Percentiles rank a stretch among this genome's conserved stretches.
phyloP scores from a whole-genome alignment of 2,888 invertebrate genomes.

The Rhingia rostrata region DNA sequence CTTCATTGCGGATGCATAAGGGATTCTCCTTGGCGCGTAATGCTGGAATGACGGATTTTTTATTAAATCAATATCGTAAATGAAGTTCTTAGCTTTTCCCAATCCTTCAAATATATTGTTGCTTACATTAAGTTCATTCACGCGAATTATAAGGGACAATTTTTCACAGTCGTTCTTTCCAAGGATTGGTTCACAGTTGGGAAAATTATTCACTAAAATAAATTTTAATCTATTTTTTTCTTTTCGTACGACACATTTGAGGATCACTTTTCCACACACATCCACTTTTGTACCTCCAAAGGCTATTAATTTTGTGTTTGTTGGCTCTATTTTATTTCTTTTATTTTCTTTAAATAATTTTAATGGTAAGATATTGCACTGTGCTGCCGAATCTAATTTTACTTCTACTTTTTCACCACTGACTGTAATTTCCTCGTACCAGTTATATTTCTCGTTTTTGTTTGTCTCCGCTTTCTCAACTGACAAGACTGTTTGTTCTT shows the following conservation, averaged over 20 bases:
- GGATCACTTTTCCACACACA: conserved; percentile 10
- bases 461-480: conserved; percentile 5
- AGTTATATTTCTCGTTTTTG: conserved; percentile 26
- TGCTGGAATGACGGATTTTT: no score
- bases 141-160: neutral
- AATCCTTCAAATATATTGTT: conserved; percentile 6
- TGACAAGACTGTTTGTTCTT: neutral
- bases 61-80: no score
- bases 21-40: no score
- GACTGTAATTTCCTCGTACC: conserved; percentile 37
- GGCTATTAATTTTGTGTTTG: conserved; percentile 4
- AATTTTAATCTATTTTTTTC: neutral
- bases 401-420: conserved; percentile 17
- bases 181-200: conserved; percentile 9
- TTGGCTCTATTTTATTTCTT: neutral
- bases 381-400: conserved; percentile 31
- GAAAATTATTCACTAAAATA: conserved; percentile 3
- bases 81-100: neutral
- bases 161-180: neutral
- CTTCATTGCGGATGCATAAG: no score
- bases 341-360: neutral
- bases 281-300: conserved; percentile 10
- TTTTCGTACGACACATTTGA: conserved; percentile 13
- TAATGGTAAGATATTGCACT: conserved; percentile 28
- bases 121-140: conserved; percentile 4